Evolutionary conservation across 2,797 vertebrate species (phyloP), one percentile per base, ranked within the genome.

Genomic region (Sebastes aleutianus): DNA sequence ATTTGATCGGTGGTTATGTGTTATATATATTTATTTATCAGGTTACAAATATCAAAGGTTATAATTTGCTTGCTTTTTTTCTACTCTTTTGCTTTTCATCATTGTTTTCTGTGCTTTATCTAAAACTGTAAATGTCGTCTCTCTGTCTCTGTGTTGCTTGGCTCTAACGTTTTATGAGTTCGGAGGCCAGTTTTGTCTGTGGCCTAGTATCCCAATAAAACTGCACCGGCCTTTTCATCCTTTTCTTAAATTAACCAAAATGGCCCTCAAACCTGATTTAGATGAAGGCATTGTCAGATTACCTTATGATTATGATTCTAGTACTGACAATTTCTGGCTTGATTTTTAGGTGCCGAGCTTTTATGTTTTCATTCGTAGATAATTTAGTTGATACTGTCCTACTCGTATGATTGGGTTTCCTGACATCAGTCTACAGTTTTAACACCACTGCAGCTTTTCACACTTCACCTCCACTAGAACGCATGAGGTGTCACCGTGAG

Each of bases 191-290:
- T 81, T 85, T 79, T 74, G 83, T 74, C 87, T 73, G 70, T 91
- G 91, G 76, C 87, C 92, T 89, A 91, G 73, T 90, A 88, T 93
- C 88, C 88, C 79, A 91, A 69, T 87, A 87, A 91, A 87, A 76
- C 71, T 64, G 77, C 72, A 27, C 82, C 81, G 74, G 79, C 76
- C 81, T 77, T 80, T 82, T 83, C 64, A 77, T 85, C 80, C 77
- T 79, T 77, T 83, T 83, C 84, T 86, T 87, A 91, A 91, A 89
- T 93, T 86, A 91, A 89, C 84, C 54, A 77, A 74, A 88, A 85
- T 71, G 82, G 32, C 89, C 88, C 79, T 87, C 70, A 87, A 89
- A 90, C 88, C 86, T 86, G 81, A 85, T 90, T 91, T 76, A 47
- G 50, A 59, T 57, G n/a, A 87, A 65, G 76, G 10, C 12, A 43